Conservation (phyloP, 2,113 vertebrate genomes). For the Nematolebias whitei region DNA sequence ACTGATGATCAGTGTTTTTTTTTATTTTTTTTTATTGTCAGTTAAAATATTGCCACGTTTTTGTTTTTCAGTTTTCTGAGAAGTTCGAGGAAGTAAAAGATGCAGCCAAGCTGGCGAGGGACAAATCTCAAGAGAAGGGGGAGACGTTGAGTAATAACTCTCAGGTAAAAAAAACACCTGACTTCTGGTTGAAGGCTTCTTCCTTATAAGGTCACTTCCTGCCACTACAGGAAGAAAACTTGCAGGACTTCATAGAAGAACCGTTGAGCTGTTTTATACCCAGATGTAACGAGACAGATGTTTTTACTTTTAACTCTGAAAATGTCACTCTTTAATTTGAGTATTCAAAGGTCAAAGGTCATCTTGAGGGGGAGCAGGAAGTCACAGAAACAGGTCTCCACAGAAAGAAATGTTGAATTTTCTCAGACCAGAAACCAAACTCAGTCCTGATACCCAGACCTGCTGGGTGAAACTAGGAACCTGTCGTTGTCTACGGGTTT, state of each 20-base stretch:
- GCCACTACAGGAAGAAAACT: neutral
- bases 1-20: no score
- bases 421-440: slow-evolving; percentile 9
- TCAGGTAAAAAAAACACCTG: slow-evolving; percentile 79
- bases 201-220: neutral
- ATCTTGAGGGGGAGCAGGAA: neutral
- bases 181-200: slow-evolving; percentile 16
- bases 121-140: slow-evolving; percentile 94
- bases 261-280: no score
- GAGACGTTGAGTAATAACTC: slow-evolving; percentile 92
- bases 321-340: no score
- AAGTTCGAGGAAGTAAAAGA: slow-evolving; percentile 98
- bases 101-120: slow-evolving; percentile 89
- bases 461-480: slow-evolving; percentile 2
- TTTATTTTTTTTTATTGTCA: no score
- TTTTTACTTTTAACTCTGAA: no score
- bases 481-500: no score
- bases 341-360: slow-evolving; percentile 33
- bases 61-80: slow-evolving; percentile 96
- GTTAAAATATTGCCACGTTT: no score
- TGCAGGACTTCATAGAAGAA: neutral
- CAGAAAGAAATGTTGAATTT: no score
- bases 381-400: no score
- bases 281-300: no score
- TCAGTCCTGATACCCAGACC: slow-evolving; percentile 34